Conservation (phyloP, 2,797 vertebrate species). For the Neosilurus hyrtlii region DNA sequence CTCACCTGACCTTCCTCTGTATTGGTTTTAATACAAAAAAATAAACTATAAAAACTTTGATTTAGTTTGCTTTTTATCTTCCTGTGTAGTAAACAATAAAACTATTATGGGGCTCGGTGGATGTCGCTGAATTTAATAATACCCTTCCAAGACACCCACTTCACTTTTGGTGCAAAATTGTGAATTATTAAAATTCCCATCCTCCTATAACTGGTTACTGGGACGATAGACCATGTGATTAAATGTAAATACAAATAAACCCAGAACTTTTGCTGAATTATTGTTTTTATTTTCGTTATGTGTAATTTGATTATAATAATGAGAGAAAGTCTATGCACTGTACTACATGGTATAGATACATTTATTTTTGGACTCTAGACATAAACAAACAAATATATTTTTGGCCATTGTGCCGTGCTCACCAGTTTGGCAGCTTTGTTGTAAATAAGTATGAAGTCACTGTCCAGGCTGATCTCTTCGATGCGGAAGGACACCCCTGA, state of each 20-base stretch:
- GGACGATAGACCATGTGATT: neutral
- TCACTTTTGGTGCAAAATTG: no score
- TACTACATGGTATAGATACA: neutral
- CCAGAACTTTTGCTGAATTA: neutral
- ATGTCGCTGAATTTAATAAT: no score
- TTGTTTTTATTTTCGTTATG: neutral
- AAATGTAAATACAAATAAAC: neutral
- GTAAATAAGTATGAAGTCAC: conserved; percentile 86
- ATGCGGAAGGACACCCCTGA: conserved; percentile 94
- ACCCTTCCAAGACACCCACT: no score
- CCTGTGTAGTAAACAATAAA: no score
- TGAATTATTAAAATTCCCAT: neutral
- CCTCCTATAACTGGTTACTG: neutral
- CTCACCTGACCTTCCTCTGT: no score
- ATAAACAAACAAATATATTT: no score
- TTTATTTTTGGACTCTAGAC: neutral
- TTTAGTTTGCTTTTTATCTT: no score
- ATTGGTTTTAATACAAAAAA: no score
- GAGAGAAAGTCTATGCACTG: neutral
- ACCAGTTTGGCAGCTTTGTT: conserved; percentile 95
- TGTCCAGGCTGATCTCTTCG: conserved; percentile 92
- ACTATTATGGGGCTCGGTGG: no score
- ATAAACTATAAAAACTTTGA: no score
- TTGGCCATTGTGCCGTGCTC: conserved; percentile 53
- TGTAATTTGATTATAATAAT: neutral